phyloP scores from a whole-genome alignment of 2,888 invertebrate species.

The Strigamia transsilvanica region DNA sequence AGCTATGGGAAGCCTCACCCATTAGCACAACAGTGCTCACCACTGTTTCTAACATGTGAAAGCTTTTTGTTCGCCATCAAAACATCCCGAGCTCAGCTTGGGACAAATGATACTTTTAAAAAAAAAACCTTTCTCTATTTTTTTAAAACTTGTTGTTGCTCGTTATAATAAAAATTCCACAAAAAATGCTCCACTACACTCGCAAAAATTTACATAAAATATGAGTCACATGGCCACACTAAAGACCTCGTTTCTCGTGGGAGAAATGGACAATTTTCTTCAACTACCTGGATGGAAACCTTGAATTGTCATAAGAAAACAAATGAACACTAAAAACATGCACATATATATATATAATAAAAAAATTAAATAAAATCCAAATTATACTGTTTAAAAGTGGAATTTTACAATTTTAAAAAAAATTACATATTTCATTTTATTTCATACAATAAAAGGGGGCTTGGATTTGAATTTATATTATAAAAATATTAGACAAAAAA shows the following conservation, averaged over 20 bases:
- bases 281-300: constrained; percentile 18
- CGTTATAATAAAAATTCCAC: too few species aligned
- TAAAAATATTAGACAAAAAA: background rate
- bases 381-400: background rate
- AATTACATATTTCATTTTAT: too few species aligned
- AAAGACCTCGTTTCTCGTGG: constrained; percentile 26
- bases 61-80: constrained; percentile 33
- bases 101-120: background rate
- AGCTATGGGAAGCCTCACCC: constrained; percentile 16
- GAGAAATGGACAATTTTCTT: constrained; percentile 11
- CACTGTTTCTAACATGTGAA: constrained; percentile 15
- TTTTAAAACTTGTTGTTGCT: background rate
- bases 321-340: background rate
- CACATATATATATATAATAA: background rate
- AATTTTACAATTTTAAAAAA: background rate
- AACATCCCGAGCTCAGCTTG: constrained; percentile 4
- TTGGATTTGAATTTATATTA: background rate
- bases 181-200: background rate
- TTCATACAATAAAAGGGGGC: background rate
- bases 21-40: constrained; percentile 10
- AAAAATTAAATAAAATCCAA: background rate
- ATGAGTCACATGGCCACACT: background rate
- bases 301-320: constrained; percentile 20
- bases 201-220: background rate
- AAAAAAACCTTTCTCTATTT: background rate